Base-by-base conservation (phyloP, 2,113 vertebrate species). In the Channa argus region DNA sequence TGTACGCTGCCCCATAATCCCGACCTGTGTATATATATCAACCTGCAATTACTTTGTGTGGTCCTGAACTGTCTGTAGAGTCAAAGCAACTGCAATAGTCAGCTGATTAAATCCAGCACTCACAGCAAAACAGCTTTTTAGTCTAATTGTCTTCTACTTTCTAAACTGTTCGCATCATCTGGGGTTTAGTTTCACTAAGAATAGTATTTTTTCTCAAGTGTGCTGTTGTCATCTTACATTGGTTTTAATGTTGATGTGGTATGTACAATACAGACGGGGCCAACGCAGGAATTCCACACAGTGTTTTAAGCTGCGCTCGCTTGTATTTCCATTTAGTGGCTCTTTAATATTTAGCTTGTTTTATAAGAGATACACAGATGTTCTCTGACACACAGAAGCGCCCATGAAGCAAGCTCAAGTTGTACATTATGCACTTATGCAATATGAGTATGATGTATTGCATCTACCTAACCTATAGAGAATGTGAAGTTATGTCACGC, bases 281-380 rank as follows among this genome's bases (percentile, higher is more conserved):
- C 39, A 46, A 52, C 33, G 33, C 50, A 69, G 39, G 50, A 59
- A 62, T 77, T 82, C 34, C 54, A 78, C 51, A 59, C 11, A 14
- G 65, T 83, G 70, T 81, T 59, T 76, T 78, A 50, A 68, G 54
- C 53, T 63, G 24, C 24, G 58, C 74, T 71, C 58, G 58, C 49
- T 74, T 65, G 43, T 84, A 82, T 86, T 89, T 79, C 61, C 51
- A 82, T 66, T 60, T 79, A 75, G 64, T 79, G 39, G 55, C 71
- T 86, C 54, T 4, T 58, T 12, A 64, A 46, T 65, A 44, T 63
- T 3, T 34, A 9, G 15, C 6, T 5, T 7, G 6, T 24, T 24
- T 24, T 24, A 24, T 24, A 1, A 24, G 24, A 24, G 24, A 24
- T 24, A 24, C 24, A 24, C 24, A 24, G 24, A 24, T 24, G 24